Base-by-base conservation (phyloP, 1,140 invertebrate genomes). In the Polypedilum pembai region DNA sequence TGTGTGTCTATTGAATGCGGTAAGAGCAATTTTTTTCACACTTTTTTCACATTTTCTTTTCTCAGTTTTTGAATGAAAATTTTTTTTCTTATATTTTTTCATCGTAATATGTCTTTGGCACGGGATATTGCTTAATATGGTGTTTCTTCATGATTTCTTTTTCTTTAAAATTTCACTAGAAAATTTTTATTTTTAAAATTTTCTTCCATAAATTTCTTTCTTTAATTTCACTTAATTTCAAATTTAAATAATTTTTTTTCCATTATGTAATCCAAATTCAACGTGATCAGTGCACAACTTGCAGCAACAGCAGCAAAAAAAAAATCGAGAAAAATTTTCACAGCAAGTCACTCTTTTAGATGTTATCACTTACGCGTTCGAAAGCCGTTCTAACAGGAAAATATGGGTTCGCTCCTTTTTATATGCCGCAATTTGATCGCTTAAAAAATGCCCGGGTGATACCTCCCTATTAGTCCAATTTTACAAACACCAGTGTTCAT, bases 381-480 rank as follows among this genome's bases (percentile, higher is more conserved):
- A 91, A 91, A 93, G 91, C 91, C 91, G 91, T 92, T 93, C 91
- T 94, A 92, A 85, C 85, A 85, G 85, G 85, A 81, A 83, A 80
- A 83, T 84, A 86, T 87, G 85, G 65, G 65, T 69, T 3, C 65
- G 20, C 8, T n/a, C 65, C 87, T 89, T 92, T 92, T 92, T 92
- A 92, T 92, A 91, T 88, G 86, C 83, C 87, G 91, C 89, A 92
- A 92, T 87, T 89, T 90, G 90, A 93, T 90, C 82, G 65, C 65
- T 69, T 69, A 10, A 69, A 69, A 18, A 69, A 65, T 65, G 84
- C 82, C 79, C 77, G 78, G 79, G 81, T 82, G 82, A 79, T 79
- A 85, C 85, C 86, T 85, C 87, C 87, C 87, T 88, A 88, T 89
- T 88, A 87, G 87, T 75, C 41, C 75, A 75, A 69, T 21, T 69